These are phyloP conservation scores for Epinephelus awoara DNA, from an alignment of 2,797 vertebrate species.

Conservation along the genomic window DNA sequence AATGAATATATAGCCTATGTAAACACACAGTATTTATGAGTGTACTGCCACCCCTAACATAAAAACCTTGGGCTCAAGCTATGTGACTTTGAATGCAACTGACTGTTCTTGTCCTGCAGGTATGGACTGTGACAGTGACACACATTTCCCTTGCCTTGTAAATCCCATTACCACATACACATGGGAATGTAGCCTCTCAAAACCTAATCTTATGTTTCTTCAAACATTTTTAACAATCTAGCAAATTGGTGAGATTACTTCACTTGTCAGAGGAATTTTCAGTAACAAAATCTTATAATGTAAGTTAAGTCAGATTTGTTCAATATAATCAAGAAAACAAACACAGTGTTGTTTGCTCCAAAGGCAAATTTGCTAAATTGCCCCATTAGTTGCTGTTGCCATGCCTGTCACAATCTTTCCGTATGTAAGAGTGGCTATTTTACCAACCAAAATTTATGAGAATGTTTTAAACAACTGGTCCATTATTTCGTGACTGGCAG, in stretches of 20 bases:
- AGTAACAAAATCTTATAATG: neutral
- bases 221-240: neutral
- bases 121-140: conserved; percentile 13
- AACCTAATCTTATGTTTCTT: neutral
- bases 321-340: neutral
- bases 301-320: neutral
- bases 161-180: too few relatives aligned
- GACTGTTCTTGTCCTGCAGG: conserved; percentile 45
- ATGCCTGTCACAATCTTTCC: neutral
- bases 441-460: too few relatives aligned
- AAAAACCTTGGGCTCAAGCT: neutral
- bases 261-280: neutral
- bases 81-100: conserved; percentile 15
- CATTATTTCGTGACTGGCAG: too few relatives aligned
- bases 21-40: neutral
- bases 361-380: neutral
- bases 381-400: neutral
- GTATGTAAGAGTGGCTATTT: too few relatives aligned
- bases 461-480: too few relatives aligned
- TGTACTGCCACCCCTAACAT: neutral
- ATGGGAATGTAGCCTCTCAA: neutral
- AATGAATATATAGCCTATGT: neutral
- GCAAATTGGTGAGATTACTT: neutral
- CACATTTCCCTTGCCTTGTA: neutral
- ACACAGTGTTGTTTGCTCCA: neutral